Base-by-base conservation (phyloP, 1,140 invertebrate species). In the Mactra quadrangularis region DNA sequence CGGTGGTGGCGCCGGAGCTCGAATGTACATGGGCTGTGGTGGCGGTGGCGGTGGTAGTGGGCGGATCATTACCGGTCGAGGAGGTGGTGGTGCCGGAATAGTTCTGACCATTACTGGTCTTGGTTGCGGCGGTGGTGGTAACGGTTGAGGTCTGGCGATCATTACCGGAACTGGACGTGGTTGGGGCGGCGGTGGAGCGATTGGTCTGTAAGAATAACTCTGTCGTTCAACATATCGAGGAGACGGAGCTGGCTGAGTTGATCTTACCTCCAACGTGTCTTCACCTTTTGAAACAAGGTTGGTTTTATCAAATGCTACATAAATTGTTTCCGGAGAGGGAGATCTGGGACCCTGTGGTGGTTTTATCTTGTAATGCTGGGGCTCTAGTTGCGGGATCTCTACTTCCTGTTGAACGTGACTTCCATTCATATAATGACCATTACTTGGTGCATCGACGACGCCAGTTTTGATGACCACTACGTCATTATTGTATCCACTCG, bases 261-360 rank as follows among this genome's bases (percentile, higher is more conserved):
- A 35, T 25, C n/a, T 64, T 11, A 78, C 62, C 31, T 78, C 29
- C 15, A 78, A 17, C 27, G 31, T 68, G 15, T 68, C 33, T 6
- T 78, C 76, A 25, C 64, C 76, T 68, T 33, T 66, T 11, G 45
- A 7, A n/a, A 47, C 33, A 11, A 78, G 35, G 22, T 78, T 78
- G 0, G 59, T 52, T 41, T 78, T 78, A 27, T 78, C 76, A 31
- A 78, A 78, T 17, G 47, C 25, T 31, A 78, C 68, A 41, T 78
- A 78, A 19, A 78, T 78, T 17, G 62, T 68, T 27, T 68, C 25
- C 1, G 60, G 31, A 13, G 41, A 15, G 0, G 60, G 47, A 7
- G 19, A 19, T 27, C 22, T 1, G n/a, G n/a, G n/a, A 1, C 3
- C 50, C 35, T 25, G 13, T n/a, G 76, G 19, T n/a, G 47, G 45